Base-by-base conservation (phyloP, 53 echinoderm and acorn worm species). In the Zoroaster sp. region DNA sequence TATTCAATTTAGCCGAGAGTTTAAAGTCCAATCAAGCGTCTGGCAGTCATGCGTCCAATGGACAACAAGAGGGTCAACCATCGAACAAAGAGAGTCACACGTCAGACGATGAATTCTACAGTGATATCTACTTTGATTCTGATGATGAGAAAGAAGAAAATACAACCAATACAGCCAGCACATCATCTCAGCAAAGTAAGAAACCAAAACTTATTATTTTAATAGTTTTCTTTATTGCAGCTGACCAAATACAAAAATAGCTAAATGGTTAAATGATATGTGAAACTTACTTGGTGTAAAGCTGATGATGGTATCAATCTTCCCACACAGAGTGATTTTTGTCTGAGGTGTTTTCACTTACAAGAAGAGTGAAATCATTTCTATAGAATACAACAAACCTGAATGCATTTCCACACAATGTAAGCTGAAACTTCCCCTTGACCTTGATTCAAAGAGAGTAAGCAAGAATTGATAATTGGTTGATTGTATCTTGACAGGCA, bases 41-140 rank as follows among this genome's bases (percentile, higher is more conserved):
- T 17, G 33, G 74, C 55, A 65, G 63, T 74, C 39, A 34, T 30
- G 11, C 23, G 32, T 4, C 72, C 43, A 35, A 15, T 72, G 28
- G 35, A n/a, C 88, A 76, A 75, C 12, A 12, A 4, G 5, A 77
- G 21, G 37, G 49, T 40, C 79, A 78, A 54, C 53, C 69, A 46
- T 8, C 69, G 45, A 88, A 46, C 44, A 69, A 36, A 65, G 83
- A 55, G 32, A 40, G 45, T 40, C 52, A n/a, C n/a, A n/a, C 47
- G 49, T 69, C 30, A 23, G 67, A n/a, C 0, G 66, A 44, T 20
- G 85, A 85, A 10, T 85, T 92, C 83, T 97, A 97, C 78, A 94
- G 94, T 70, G 95, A 97, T n/a, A 90, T 97, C 69, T 95, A 97
- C 89, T 97, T 97, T 91, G 97, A 97, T 91, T 97, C 97, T 1